A percentile compares a stretch with the other conserved stretches of the same genome.
Evolutionary conservation across 2,113 vertebrate genomes (phyloP).

Genomic region (Mormoops blainvillei): DNA sequence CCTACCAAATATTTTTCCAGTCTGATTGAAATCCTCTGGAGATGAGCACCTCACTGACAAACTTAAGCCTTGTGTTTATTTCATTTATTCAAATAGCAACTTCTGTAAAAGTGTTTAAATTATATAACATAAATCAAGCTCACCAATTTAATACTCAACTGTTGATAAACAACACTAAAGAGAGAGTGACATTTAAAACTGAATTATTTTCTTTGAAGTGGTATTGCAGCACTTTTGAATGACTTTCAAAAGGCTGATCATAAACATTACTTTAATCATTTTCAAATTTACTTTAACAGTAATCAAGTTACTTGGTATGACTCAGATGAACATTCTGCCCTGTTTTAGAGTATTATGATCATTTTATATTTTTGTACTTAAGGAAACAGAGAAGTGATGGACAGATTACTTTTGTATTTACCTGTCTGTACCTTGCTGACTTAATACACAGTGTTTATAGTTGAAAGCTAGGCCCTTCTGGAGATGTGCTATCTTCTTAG

Average conservation of each 20-base stretch:
- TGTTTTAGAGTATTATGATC: not conserved
- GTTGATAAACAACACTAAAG: constrained; percentile 30
- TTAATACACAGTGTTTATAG: not conserved
- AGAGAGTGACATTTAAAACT: constrained; percentile 33
- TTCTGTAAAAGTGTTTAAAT: constrained; percentile 6
- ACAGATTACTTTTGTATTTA: not conserved
- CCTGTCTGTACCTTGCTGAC: not conserved
- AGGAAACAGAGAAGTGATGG: not conserved
- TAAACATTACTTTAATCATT: constrained; percentile 49
- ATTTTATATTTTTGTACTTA: not conserved
- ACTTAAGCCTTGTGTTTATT: not conserved
- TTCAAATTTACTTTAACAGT: constrained; percentile 28
- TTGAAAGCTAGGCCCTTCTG: not conserved
- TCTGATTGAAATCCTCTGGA: not conserved
- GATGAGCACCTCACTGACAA: not conserved
- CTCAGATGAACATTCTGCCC: constrained; percentile 46
- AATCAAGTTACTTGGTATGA: constrained; percentile 55
- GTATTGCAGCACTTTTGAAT: constrained; percentile 25
- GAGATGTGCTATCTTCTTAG: not conserved
- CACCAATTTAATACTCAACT: constrained; percentile 22
- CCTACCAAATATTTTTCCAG: not conserved
- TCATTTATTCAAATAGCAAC: not conserved
- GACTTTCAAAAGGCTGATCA: constrained; percentile 43
- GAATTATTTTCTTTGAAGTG: constrained; percentile 39
- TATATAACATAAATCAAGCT: not conserved